These are phyloP conservation scores for Pantherophis vulpinus DNA, from an alignment of 2,797 vertebrate genomes.

Conservation along the genomic window DNA sequence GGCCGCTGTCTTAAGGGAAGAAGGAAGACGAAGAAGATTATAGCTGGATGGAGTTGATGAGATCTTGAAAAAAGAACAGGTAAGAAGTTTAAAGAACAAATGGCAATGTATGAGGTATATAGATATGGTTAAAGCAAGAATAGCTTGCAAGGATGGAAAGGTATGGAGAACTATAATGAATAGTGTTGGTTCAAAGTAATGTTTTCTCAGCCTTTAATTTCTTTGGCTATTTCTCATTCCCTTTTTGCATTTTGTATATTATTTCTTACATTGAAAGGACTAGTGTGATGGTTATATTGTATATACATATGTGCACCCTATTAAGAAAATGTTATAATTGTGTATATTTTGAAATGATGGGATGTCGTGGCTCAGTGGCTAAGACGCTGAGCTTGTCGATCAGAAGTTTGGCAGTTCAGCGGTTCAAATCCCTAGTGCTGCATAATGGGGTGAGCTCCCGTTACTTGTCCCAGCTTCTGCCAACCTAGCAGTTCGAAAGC, in stretches of 20 bases:
- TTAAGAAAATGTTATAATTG: background rate
- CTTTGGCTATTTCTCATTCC: background rate
- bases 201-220: background rate
- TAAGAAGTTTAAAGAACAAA: background rate
- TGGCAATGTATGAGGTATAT: background rate
- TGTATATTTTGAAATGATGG: background rate
- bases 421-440: too few relatives aligned
- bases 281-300: background rate
- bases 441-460: too few relatives aligned
- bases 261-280: background rate
- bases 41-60: background rate
- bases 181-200: background rate
- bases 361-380: too few relatives aligned
- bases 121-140: background rate
- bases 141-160: background rate
- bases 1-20: background rate
- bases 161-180: background rate
- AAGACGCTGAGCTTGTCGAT: too few relatives aligned
- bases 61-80: background rate
- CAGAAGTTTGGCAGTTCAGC: too few relatives aligned
- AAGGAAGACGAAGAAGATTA: background rate
- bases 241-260: background rate
- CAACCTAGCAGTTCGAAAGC: too few relatives aligned
- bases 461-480: too few relatives aligned
- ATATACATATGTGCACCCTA: background rate